phyloP scores from a whole-genome alignment of 2,113 vertebrate genomes.

The Gymnorhina tibicen region DNA sequence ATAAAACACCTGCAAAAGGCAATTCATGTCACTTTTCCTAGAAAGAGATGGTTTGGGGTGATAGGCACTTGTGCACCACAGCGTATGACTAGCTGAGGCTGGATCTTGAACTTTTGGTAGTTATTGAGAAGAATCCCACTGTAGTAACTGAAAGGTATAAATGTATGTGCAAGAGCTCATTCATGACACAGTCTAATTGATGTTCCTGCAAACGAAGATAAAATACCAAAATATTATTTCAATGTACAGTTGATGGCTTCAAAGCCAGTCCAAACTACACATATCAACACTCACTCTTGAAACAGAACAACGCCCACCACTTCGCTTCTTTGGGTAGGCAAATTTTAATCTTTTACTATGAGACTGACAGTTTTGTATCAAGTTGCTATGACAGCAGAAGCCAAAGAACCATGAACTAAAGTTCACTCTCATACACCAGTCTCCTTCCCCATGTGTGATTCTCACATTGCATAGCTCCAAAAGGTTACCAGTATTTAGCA shows the following conservation, averaged over 20 bases:
- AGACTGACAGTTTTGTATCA: not conserved
- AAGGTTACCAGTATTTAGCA: not conserved
- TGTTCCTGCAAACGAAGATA: not conserved
- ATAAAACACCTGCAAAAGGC: not conserved
- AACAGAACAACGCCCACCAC: not conserved
- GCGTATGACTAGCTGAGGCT: not conserved
- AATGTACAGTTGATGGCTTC: not conserved
- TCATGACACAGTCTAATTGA: not conserved
- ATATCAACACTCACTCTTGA: not conserved
- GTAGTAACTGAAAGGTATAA: not conserved
- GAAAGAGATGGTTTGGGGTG: not conserved
- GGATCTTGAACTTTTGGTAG: not conserved
- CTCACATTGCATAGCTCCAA: not conserved
- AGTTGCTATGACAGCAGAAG: not conserved
- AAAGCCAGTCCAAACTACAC: not conserved
- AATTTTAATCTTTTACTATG: not conserved
- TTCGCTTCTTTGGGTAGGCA: not conserved
- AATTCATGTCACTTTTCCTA: not conserved
- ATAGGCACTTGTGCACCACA: not conserved
- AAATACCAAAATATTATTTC: not conserved
- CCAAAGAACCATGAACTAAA: not conserved
- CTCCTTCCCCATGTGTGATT: not conserved
- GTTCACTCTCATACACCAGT: not conserved
- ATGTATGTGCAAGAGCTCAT: not conserved
- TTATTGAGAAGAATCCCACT: not conserved